Conservation (phyloP, 2,113 vertebrate species). For the Abramis brama region DNA sequence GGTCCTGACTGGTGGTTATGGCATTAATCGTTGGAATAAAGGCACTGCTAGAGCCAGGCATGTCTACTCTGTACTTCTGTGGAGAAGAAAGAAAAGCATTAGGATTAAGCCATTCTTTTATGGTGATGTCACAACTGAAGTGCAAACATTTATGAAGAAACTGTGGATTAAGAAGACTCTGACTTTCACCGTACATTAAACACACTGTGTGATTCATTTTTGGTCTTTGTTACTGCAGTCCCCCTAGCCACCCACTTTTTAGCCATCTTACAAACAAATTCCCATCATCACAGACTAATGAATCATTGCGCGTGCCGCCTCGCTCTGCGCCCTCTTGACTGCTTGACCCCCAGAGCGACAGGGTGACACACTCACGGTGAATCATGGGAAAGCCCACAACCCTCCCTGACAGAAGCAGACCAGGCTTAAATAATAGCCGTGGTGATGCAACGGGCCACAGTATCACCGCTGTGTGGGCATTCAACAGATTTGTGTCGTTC, state of each 20-base stretch:
- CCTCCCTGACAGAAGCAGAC: slow-evolving; percentile 46
- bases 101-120: background rate
- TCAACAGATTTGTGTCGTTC: background rate
- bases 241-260: slow-evolving; percentile 47
- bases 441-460: slow-evolving; percentile 35
- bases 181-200: background rate
- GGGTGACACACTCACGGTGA: slow-evolving; percentile 70
- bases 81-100: slow-evolving; percentile 22
- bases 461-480: slow-evolving; percentile 16
- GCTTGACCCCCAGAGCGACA: slow-evolving; percentile 65
- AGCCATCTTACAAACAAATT: slow-evolving; percentile 65
- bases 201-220: slow-evolving; percentile 5
- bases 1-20: slow-evolving; percentile 98
- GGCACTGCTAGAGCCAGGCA: slow-evolving; percentile 98
- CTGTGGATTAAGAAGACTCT: background rate
- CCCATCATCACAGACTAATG: slow-evolving; percentile 61
- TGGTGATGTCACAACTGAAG: background rate
- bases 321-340: slow-evolving; percentile 46
- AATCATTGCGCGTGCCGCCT: slow-evolving; percentile 52
- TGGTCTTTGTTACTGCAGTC: background rate
- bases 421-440: slow-evolving; percentile 35
- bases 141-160: background rate
- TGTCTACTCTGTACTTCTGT: slow-evolving; percentile 97
- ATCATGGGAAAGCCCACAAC: slow-evolving; percentile 75
- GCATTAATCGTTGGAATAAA: slow-evolving; percentile 99